A percentile compares a stretch with the other conserved stretches of the same genome.
Conservation (phyloP, 2,113 vertebrate genomes). For the Ceuthmochares aereus region DNA sequence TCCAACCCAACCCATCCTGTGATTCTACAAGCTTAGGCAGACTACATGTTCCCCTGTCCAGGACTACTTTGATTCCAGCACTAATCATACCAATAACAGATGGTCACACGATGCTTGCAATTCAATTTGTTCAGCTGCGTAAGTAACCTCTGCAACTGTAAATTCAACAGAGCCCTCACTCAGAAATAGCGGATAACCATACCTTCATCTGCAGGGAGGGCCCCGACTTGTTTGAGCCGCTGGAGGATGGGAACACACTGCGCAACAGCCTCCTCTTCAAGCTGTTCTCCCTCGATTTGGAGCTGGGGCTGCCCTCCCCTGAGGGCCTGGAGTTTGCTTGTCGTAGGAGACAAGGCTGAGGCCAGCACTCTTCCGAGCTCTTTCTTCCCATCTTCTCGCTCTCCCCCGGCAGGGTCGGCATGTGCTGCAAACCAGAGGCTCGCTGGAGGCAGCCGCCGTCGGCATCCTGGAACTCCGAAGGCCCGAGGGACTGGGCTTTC, state of each 20-base stretch:
- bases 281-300: slow-evolving; percentile 76
- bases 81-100: not conserved
- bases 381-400: slow-evolving; percentile 76
- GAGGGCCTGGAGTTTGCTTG: slow-evolving; percentile 67
- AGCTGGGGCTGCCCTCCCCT: slow-evolving; percentile 78
- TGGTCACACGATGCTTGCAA: not conserved
- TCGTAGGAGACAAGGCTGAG: slow-evolving; percentile 83
- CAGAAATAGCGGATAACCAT: not conserved
- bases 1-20: too few relatives aligned
- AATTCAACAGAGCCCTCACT: not conserved
- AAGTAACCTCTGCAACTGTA: not conserved
- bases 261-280: slow-evolving; percentile 76
- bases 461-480: slow-evolving; percentile 72
- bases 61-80: not conserved
- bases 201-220: slow-evolving; percentile 76
- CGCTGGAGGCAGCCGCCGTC: slow-evolving; percentile 64
- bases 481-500: slow-evolving; percentile 90
- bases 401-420: not conserved
- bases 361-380: slow-evolving; percentile 79
- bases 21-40: not conserved
- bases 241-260: slow-evolving; percentile 72
- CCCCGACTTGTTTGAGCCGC: slow-evolving; percentile 54
- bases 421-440: slow-evolving; percentile 23
- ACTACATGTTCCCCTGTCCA: not conserved
- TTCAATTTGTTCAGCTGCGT: not conserved